A percentile compares a stretch with the other conserved stretches of the same genome.
Evolutionary conservation across 2,888 invertebrate genomes (phyloP).

Genomic region (Drosophila tanythrix): DNA sequence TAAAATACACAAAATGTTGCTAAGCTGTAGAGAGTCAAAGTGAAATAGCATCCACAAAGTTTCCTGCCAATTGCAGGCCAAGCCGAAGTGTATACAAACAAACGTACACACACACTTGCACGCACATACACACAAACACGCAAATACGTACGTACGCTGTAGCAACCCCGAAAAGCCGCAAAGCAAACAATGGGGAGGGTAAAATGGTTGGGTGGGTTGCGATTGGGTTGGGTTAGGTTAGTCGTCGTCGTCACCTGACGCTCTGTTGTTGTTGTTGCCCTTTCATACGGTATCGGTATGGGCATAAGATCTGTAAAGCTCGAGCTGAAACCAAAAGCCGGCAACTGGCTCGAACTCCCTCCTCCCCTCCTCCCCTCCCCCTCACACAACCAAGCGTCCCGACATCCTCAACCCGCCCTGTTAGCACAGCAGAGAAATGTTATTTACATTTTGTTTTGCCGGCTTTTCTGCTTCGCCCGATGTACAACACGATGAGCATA

Average conservation of each 20-base stretch:
- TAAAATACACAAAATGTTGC: slow-evolving; percentile 44
- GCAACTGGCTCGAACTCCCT: slow-evolving; percentile 30
- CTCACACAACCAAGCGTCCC: neutral
- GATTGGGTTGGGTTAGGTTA: slow-evolving; percentile 37
- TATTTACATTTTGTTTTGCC: slow-evolving; percentile 82
- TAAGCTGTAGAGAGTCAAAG: slow-evolving; percentile 31
- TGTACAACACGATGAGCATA: slow-evolving; percentile 9
- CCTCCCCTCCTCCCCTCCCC: neutral
- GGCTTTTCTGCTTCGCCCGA: slow-evolving; percentile 60
- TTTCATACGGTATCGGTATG: slow-evolving; percentile 47
- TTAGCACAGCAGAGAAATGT: slow-evolving; percentile 42
- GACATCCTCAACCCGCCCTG: neutral
- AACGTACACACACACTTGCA: slow-evolving; percentile 39
- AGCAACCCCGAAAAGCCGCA: slow-evolving; percentile 76
- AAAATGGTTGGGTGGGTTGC: slow-evolving; percentile 22
- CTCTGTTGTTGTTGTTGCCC: slow-evolving; percentile 40
- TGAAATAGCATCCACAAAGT: slow-evolving; percentile 73
- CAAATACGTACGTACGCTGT: slow-evolving; percentile 21
- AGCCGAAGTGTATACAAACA: slow-evolving; percentile 75
- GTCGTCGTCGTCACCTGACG: slow-evolving; percentile 54
- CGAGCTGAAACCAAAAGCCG: slow-evolving; percentile 71
- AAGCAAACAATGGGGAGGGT: slow-evolving; percentile 53
- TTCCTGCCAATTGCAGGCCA: slow-evolving; percentile 82
- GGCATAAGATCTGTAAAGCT: slow-evolving; percentile 74
- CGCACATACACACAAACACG: slow-evolving; percentile 15